Conservation (phyloP, 2,113 vertebrate species). For the Pterophyllum scalare region DNA sequence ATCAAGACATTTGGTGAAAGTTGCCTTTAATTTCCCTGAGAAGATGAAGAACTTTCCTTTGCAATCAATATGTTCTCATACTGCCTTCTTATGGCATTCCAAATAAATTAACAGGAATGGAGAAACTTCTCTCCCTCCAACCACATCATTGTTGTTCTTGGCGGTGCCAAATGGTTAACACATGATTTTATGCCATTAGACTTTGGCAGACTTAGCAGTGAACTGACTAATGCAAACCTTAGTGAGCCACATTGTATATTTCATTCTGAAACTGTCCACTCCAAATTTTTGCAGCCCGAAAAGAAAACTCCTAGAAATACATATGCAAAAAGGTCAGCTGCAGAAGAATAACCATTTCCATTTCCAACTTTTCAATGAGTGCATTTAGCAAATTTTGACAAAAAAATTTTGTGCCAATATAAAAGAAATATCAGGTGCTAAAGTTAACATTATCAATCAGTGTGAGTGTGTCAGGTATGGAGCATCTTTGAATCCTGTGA, state of each 20-base stretch:
- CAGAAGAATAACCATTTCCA: background rate
- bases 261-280: background rate
- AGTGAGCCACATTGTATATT: background rate
- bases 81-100: background rate
- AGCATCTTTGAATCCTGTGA: conserved; percentile 14
- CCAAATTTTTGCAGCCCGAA: background rate
- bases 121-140: background rate
- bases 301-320: background rate
- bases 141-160: background rate
- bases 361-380: background rate
- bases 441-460: background rate
- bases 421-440: background rate
- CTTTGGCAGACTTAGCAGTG: background rate
- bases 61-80: background rate
- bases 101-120: background rate
- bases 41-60: background rate
- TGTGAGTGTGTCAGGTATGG: background rate
- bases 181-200: background rate
- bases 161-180: background rate
- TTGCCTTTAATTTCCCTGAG: background rate
- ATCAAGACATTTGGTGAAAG: background rate
- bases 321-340: background rate
- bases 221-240: background rate
- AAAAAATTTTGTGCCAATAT: background rate
- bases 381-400: background rate